Conservation (phyloP, 2,888 invertebrate genomes). For the Oxystoma pomonae region DNA sequence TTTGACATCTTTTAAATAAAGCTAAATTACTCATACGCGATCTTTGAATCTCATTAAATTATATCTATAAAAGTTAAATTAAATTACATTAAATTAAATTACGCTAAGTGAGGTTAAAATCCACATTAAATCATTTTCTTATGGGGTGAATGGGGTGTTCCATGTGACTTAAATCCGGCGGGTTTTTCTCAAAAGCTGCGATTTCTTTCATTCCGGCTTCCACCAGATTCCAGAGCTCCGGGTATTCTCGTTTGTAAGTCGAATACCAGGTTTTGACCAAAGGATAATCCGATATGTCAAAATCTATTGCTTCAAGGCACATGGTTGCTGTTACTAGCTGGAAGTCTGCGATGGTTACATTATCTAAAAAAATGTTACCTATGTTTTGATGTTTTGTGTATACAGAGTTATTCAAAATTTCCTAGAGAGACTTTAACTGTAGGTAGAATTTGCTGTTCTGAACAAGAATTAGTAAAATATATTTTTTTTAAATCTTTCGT, state of each 20-base stretch:
- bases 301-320: conserved; percentile 67
- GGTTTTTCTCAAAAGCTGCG: conserved; percentile 63
- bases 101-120: too few relatives aligned
- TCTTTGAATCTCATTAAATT: too few relatives aligned
- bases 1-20: too few relatives aligned
- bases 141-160: conserved; percentile 72
- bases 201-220: conserved; percentile 67
- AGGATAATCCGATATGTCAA: conserved; percentile 59
- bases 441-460: too few relatives aligned
- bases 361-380: conserved; percentile 49
- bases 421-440: too few relatives aligned
- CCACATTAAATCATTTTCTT: conserved; percentile 45
- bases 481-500: too few relatives aligned
- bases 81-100: too few relatives aligned
- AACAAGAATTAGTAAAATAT: too few relatives aligned
- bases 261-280: conserved; percentile 63
- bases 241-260: conserved; percentile 63
- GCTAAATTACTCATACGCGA: too few relatives aligned
- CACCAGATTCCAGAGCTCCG: conserved; percentile 67
- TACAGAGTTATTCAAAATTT: too few relatives aligned
- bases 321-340: conserved; percentile 66
- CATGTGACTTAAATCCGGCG: conserved; percentile 66
- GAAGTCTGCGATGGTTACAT: conserved; percentile 73
- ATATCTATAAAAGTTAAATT: too few relatives aligned
- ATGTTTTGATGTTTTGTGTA: too few relatives aligned